Percentiles rank a stretch among this genome's conserved stretches.
Evolutionary conservation across 2,113 vertebrate genomes (phyloP).

Genomic region (Ammospiza nelsoni): DNA sequence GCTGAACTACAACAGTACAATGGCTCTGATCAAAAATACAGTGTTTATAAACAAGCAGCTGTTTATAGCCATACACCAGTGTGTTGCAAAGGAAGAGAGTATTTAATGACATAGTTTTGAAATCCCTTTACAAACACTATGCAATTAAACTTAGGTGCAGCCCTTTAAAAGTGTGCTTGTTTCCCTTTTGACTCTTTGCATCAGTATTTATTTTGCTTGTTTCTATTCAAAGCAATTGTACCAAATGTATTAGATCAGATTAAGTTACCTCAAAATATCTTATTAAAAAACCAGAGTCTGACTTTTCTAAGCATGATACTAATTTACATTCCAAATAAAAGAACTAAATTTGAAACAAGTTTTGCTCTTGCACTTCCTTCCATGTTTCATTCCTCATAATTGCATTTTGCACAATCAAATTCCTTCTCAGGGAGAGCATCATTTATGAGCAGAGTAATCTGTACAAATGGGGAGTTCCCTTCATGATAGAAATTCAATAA

Average conservation of each 20-base stretch:
- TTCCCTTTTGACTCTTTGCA: not conserved
- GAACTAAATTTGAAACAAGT: not conserved
- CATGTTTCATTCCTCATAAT: not conserved
- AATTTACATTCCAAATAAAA: not conserved
- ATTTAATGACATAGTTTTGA: not conserved
- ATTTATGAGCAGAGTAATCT: not conserved
- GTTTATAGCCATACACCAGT: not conserved
- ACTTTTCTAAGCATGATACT: not conserved
- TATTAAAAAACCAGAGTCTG: not conserved
- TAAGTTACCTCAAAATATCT: not conserved
- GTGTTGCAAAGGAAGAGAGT: not conserved
- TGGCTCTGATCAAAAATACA: not conserved
- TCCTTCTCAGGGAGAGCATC: not conserved
- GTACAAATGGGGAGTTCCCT: not conserved
- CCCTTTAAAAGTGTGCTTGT: not conserved
- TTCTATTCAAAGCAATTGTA: not conserved
- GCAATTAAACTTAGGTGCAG: not conserved
- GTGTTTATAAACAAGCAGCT: not conserved
- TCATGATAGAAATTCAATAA: not conserved
- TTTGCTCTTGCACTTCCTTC: not conserved
- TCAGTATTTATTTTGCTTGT: not conserved
- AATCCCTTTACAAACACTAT: not conserved
- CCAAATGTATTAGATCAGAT: not conserved
- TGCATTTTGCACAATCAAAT: not conserved
- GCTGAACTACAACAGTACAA: not conserved